Evolutionary conservation across 2,113 vertebrate species (phyloP), one percentile per base, ranked within the genome.

Genomic region (Tamias sibiricus): DNA sequence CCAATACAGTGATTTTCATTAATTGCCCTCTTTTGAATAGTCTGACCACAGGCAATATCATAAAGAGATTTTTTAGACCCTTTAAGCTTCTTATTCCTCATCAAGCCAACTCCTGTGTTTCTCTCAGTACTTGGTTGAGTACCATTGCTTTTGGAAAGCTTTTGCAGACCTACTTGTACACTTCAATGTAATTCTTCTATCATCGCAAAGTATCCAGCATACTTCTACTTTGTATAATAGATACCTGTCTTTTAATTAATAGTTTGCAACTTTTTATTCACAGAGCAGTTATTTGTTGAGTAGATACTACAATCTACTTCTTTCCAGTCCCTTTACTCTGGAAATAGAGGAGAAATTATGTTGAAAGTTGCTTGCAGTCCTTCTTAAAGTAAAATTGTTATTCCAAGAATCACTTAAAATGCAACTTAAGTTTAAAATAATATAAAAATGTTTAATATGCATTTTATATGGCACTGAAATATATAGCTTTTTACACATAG

Each of bases 341-440:
- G 22, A 22, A 30, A 35, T 71, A 88, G 52, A 91, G 42, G 44
- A 93, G 8, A 88, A 11, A 85, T 10, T 85, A 16, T 80, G 54
- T 47, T 89, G 62, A 69, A 62, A 74, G 9, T 42, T 80, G 20
- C 68, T 32, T 47, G 26, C 90, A 20, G 10, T 44, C 32, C 12
- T 69, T 92, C 54, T 68, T 68, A 77, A 82, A 90, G 11, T 37
- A 87, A 92, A 77, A 94, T 72, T 77, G 0, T 79, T 92, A 62
- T 82, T 86, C 8, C 11, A 84, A 88, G 26, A 91, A 32, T 44
- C 8, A 82, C 4, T 68, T 94, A 80, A 66, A 90, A 64, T 94
- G 24, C 40, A 83, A 80, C 19, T 81, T 77, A 75, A 93, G 85
- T 94, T n/a, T 83, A 62, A 95, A 91, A 47, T 62, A 79, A 79